phyloP scores from a whole-genome alignment of 2,888 invertebrate species.

The Scaptodrosophila latifasciaeformis region DNA sequence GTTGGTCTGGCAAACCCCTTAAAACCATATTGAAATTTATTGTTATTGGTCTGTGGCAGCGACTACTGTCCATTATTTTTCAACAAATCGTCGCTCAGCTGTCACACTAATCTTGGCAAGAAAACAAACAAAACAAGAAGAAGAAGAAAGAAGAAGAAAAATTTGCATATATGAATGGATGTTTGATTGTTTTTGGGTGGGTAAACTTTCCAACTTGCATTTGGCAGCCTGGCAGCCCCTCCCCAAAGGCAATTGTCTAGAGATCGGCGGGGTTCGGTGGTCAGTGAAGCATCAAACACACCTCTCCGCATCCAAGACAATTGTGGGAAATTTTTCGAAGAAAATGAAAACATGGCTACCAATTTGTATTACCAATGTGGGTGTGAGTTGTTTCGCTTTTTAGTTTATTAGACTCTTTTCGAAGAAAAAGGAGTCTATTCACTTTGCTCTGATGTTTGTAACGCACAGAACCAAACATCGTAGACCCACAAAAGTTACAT shows the following conservation, averaged over 20 bases:
- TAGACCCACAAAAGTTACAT: no score
- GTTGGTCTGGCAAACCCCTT: neutral
- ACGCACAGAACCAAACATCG: no score
- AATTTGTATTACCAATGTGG: conserved; percentile 4
- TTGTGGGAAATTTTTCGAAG: conserved; percentile 54
- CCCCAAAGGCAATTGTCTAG: no score
- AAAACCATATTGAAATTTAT: conserved; percentile 53
- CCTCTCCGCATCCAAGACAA: conserved; percentile 40
- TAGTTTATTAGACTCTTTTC: no score
- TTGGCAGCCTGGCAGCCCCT: conserved; percentile 25
- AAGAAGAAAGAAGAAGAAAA: conserved; percentile 12
- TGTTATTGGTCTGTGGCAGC: conserved; percentile 56
- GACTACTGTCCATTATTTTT: conserved; percentile 68
- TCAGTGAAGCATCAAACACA: conserved; percentile 59
- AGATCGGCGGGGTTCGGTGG: conserved; percentile 19
- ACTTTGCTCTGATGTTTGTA: no score
- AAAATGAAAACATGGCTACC: conserved; percentile 29
- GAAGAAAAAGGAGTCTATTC: no score
- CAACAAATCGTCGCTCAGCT: conserved; percentile 69
- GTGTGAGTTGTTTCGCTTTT: neutral
- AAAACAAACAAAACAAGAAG: conserved; percentile 16
- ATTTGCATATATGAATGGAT: conserved; percentile 52
- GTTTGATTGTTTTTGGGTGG: conserved; percentile 17
- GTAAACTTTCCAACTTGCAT: conserved; percentile 5
- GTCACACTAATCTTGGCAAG: conserved; percentile 60